Evolutionary conservation across 2,797 vertebrate species (phyloP).

Genomic region (Rhabdophis nuchalis): DNA sequence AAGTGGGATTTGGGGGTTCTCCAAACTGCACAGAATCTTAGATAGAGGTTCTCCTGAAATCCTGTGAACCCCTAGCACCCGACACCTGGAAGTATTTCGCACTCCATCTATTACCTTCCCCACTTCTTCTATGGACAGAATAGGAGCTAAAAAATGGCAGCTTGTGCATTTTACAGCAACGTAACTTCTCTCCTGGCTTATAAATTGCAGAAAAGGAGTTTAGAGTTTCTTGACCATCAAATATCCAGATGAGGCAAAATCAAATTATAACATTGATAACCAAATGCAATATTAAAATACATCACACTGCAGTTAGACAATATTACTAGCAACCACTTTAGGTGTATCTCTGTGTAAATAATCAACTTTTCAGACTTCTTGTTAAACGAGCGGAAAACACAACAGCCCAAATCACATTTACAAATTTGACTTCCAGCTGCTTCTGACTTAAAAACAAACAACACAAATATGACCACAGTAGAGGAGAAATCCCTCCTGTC

Average conservation of each 20-base stretch:
- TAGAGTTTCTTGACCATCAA: neutral
- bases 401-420: neutral
- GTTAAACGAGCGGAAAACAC: neutral
- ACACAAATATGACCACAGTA: neutral
- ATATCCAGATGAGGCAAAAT: neutral
- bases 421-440: neutral
- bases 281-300: neutral
- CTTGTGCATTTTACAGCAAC: neutral
- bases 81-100: neutral
- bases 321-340: neutral
- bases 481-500: neutral
- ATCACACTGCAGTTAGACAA: neutral
- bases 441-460: neutral
- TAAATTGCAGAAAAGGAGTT: neutral
- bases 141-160: neutral
- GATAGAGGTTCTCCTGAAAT: too few relatives aligned
- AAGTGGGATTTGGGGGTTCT: too few relatives aligned
- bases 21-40: too few relatives aligned
- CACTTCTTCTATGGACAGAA: neutral
- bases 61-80: too few relatives aligned
- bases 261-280: neutral
- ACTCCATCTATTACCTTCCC: neutral
- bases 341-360: neutral
- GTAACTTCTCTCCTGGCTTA: neutral
- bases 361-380: neutral